These are phyloP conservation scores for Xenopus borealis DNA, from an alignment of 2,113 vertebrate genomes.

Conservation along the genomic window DNA sequence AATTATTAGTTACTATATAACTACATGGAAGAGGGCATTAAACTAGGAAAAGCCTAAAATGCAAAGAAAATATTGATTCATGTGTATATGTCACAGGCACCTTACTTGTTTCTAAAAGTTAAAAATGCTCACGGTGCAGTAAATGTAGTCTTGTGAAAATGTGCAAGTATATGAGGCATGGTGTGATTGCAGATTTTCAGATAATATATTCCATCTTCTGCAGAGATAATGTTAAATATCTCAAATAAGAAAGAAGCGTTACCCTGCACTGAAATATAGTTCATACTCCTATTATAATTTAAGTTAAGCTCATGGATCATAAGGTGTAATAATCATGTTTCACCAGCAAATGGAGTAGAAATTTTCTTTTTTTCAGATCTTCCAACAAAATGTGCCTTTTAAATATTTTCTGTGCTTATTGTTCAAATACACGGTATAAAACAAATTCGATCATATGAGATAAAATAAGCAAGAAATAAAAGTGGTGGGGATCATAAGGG, in stretches of 20 bases:
- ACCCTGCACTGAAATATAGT: slow-evolving; percentile 24
- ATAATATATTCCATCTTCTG: slow-evolving; percentile 42
- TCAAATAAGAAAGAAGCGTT: slow-evolving; percentile 30
- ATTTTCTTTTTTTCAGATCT: slow-evolving; percentile 19
- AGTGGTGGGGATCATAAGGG: too few species aligned
- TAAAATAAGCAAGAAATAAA: too few species aligned
- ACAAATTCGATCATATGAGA: too few species aligned
- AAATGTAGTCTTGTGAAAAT: slow-evolving; percentile 28
- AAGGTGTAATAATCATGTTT: slow-evolving; percentile 30
- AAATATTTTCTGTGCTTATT: too few species aligned
- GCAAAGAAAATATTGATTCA: slow-evolving; percentile 35
- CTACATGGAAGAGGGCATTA: slow-evolving; percentile 20
- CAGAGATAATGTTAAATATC: slow-evolving; percentile 39
- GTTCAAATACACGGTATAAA: too few species aligned
- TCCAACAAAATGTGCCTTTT: slow-evolving; percentile 3
- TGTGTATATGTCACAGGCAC: slow-evolving; percentile 38
- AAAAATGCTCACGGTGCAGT: slow-evolving; percentile 25
- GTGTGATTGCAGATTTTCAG: slow-evolving; percentile 38
- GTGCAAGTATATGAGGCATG: slow-evolving; percentile 36
- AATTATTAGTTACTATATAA: slow-evolving; percentile 40
- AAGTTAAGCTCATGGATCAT: slow-evolving; percentile 24
- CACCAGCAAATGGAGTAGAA: slow-evolving; percentile 21
- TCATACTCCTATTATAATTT: slow-evolving; percentile 33
- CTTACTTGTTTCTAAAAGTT: slow-evolving; percentile 25
- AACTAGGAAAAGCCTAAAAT: slow-evolving; percentile 26